A percentile compares a stretch with the other conserved stretches of the same genome.
Conservation (phyloP, 2,797 vertebrate species). For the Carduelis carduelis region DNA sequence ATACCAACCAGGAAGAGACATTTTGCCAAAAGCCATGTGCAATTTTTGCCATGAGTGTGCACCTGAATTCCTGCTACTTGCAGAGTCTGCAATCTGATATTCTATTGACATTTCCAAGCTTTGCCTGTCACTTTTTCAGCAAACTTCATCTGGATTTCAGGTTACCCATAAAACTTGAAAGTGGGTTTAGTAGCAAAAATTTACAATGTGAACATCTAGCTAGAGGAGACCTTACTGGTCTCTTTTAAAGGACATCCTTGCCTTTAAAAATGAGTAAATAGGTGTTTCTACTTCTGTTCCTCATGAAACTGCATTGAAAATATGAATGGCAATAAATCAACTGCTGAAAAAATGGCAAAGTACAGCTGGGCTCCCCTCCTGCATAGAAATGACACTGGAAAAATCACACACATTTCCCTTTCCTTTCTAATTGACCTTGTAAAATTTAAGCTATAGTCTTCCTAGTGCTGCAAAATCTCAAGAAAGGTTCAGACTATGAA, state of each 20-base stretch:
- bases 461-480: background rate
- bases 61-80: background rate
- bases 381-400: background rate
- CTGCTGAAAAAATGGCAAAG: background rate
- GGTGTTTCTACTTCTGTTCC: background rate
- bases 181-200: constrained; percentile 14
- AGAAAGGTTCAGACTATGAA: background rate
- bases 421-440: background rate
- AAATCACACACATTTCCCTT: constrained; percentile 9
- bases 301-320: background rate
- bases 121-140: background rate
- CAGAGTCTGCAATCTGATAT: background rate
- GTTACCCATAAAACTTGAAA: constrained; percentile 21
- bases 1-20: background rate
- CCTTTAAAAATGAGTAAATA: constrained; percentile 26
- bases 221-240: background rate
- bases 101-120: background rate
- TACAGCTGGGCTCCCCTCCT: background rate
- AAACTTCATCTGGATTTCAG: constrained; percentile 29
- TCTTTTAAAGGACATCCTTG: background rate
- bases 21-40: background rate
- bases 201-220: constrained; percentile 18
- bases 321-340: constrained; percentile 15
- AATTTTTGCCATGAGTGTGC: background rate
- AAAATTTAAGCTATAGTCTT: background rate